Evolutionary conservation across 2,797 vertebrate genomes (phyloP).

Genomic region (Enteromius treurensis): DNA sequence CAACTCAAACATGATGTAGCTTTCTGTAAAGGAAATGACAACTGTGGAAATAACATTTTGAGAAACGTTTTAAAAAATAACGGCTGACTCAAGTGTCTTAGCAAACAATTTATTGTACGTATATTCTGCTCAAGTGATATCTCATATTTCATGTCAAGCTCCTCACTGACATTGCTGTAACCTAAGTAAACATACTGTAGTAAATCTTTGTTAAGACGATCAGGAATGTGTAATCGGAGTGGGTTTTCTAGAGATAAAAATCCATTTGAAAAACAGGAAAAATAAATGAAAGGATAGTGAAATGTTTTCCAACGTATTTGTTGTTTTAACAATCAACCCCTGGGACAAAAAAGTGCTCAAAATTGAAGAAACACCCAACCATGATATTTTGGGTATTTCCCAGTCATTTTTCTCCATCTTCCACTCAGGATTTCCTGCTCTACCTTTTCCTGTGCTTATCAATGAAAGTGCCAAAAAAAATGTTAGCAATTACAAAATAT

Average conservation of each 20-base stretch:
- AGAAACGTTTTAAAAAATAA: neutral
- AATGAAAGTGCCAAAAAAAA: neutral
- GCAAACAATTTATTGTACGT: neutral
- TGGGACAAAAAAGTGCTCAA: neutral
- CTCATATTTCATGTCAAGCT: neutral
- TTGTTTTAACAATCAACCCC: neutral
- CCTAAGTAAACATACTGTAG: neutral
- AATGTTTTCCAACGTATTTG: neutral
- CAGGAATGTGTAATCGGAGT: neutral
- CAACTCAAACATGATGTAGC: neutral
- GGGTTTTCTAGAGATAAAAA: neutral
- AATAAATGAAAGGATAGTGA: neutral
- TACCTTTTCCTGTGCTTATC: neutral
- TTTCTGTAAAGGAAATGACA: neutral
- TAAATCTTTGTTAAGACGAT: neutral
- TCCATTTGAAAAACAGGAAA: neutral
- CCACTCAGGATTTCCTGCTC: constrained; percentile 7
- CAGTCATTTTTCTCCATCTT: neutral
- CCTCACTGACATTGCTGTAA: neutral
- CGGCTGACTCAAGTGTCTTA: neutral
- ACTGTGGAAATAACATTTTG: neutral
- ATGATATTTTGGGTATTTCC: neutral
- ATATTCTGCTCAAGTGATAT: neutral
- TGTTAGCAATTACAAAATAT: neutral
- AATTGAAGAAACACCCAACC: constrained; percentile 2